Evolutionary conservation across 1,140 invertebrate species (phyloP).

Genomic region (Paraescarpia echinospica): DNA sequence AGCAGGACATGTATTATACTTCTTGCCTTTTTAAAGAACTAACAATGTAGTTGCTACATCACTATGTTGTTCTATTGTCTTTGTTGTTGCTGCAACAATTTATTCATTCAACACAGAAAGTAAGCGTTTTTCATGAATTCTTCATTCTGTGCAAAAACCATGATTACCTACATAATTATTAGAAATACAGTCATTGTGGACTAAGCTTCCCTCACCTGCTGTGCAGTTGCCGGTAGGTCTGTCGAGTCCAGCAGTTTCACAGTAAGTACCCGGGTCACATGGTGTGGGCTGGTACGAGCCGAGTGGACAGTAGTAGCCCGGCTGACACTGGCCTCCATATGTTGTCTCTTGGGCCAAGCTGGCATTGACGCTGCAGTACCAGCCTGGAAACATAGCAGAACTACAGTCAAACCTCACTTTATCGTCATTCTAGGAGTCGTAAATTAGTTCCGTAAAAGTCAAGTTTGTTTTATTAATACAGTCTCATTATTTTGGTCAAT

Average conservation of each 20-base stretch:
- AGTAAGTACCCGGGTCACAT: constrained; percentile 48
- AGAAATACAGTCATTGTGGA: not conserved
- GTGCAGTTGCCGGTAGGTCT: constrained; percentile 27
- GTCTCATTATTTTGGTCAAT: no score
- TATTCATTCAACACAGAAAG: not conserved
- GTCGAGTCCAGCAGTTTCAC: constrained; percentile 29
- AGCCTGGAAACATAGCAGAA: constrained; percentile 38
- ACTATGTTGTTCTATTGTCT: no score
- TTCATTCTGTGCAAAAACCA: not conserved
- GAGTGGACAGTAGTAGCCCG: constrained; percentile 49
- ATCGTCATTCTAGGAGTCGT: no score
- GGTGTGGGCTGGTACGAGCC: constrained; percentile 41
- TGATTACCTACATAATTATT: not conserved
- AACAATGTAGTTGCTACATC: no score
- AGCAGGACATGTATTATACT: no score
- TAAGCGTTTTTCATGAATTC: not conserved
- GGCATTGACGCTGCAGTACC: constrained; percentile 48
- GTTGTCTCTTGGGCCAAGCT: constrained; percentile 33
- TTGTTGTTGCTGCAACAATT: no score
- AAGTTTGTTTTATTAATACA: no score
- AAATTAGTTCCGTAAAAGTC: no score
- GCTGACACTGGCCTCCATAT: constrained; percentile 48
- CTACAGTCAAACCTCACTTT: not conserved
- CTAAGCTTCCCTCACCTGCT: constrained; percentile 19
- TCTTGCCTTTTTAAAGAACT: no score